A percentile compares a stretch with the other conserved stretches of the same genome.
phyloP scores from a whole-genome alignment of 1,140 invertebrate species.

The Manduca sexta region DNA sequence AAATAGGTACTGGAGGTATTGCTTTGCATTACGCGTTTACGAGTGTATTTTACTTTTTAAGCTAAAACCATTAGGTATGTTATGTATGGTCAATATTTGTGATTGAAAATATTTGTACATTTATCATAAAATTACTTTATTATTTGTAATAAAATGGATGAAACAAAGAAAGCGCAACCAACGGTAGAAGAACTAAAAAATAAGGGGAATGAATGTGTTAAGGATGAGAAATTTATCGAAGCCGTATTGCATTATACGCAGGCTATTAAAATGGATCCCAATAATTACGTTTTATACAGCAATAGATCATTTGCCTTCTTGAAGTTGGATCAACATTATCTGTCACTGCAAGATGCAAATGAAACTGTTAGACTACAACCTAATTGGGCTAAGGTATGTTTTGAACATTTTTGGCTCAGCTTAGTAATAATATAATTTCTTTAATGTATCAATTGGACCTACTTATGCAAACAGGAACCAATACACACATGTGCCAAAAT shows the following conservation, averaged over 20 bases:
- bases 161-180: slow-evolving; percentile 35
- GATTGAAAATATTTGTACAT: not conserved
- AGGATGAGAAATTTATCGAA: slow-evolving; percentile 82
- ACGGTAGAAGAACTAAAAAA: slow-evolving; percentile 76
- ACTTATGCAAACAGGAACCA: too few relatives aligned
- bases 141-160: slow-evolving; percentile 30
- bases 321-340: slow-evolving; percentile 84
- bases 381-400: slow-evolving; percentile 84
- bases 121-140: not conserved
- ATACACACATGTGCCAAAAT: too few relatives aligned
- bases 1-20: too few relatives aligned
- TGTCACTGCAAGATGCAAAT: slow-evolving; percentile 85
- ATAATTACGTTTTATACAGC: slow-evolving; percentile 83
- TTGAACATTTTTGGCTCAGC: not conserved
- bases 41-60: too few relatives aligned
- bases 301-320: slow-evolving; percentile 87
- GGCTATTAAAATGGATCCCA: slow-evolving; percentile 83
- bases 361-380: slow-evolving; percentile 83
- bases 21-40: too few relatives aligned
- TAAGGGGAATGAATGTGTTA: slow-evolving; percentile 84
- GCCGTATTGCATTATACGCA: slow-evolving; percentile 87
- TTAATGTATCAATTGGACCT: too few relatives aligned
- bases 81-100: too few relatives aligned
- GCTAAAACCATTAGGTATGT: too few relatives aligned
- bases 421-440: too few relatives aligned